These are phyloP conservation scores for Piprites chloris DNA, from an alignment of 2,113 vertebrate genomes.

Conservation along the genomic window DNA sequence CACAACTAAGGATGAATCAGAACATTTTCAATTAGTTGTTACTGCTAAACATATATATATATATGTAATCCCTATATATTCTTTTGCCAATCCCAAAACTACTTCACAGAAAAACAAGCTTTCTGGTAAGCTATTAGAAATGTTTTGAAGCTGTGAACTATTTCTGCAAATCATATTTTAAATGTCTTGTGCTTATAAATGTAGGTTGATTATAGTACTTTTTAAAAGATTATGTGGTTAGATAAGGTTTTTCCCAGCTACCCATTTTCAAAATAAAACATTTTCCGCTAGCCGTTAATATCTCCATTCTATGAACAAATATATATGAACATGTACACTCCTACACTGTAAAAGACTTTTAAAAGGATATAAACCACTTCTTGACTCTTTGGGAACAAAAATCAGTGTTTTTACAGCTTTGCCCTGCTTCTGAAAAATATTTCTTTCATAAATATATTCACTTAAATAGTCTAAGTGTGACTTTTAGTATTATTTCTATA, in stretches of 20 bases:
- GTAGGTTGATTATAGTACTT: neutral
- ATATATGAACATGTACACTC: fast-evolving
- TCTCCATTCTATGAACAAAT: neutral
- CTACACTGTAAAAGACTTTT: neutral
- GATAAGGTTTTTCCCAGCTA: neutral
- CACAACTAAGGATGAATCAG: neutral
- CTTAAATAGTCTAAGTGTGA: neutral
- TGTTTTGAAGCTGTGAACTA: neutral
- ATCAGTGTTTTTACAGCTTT: neutral
- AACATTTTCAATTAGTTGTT: neutral
- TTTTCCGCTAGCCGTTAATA: neutral
- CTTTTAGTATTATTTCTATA: conserved; percentile 26
- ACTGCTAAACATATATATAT: neutral
- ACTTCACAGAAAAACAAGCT: neutral
- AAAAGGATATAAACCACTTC: neutral
- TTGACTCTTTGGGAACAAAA: neutral
- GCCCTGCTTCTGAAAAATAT: neutral
- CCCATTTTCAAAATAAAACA: neutral
- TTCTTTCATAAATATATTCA: conserved; percentile 15
- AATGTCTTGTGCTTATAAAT: neutral
- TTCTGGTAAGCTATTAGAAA: neutral
- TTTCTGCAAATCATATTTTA: neutral
- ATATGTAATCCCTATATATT: neutral
- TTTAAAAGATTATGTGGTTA: neutral
- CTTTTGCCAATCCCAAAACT: neutral